These are phyloP conservation scores for Crematogaster levior DNA, from an alignment of 2,888 invertebrate species.

Conservation along the genomic window DNA sequence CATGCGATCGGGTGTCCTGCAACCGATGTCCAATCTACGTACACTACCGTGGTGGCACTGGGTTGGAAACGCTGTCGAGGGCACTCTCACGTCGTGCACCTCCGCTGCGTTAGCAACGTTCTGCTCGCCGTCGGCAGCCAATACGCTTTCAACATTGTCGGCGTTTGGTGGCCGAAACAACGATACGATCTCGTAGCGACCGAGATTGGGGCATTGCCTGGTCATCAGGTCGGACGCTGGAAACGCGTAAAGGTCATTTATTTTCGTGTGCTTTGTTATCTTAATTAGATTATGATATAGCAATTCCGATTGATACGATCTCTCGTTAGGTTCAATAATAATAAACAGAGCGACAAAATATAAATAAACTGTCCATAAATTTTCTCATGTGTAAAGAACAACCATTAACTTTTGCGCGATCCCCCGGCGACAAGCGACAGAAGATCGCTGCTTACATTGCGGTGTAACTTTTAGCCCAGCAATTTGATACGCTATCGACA, in stretches of 20 bases:
- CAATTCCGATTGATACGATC: not conserved
- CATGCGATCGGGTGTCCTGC: conserved; percentile 82
- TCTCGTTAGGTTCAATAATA: not conserved
- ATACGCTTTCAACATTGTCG: conserved; percentile 67
- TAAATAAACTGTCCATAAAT: not conserved
- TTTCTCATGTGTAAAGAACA: not conserved
- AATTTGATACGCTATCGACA: conserved; percentile 53
- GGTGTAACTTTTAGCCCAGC: conserved; percentile 52
- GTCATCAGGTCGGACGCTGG: conserved; percentile 81
- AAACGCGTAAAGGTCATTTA: conserved; percentile 5
- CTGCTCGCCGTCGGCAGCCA: conserved; percentile 61
- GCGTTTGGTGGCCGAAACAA: conserved; percentile 72
- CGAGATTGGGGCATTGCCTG: conserved; percentile 81
- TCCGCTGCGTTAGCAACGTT: conserved; percentile 77
- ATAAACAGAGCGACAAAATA: not conserved
- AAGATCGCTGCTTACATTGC: conserved; percentile 44
- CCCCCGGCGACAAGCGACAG: not conserved
- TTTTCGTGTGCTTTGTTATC: not conserved
- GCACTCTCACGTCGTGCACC: conserved; percentile 75
- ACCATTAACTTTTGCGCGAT: conserved; percentile 33
- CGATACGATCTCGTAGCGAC: conserved; percentile 82
- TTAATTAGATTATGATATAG: not conserved
- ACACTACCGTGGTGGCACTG: conserved; percentile 79
- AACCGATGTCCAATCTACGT: conserved; percentile 81
- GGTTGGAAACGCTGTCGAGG: conserved; percentile 75